Evolutionary conservation across 2,797 vertebrate genomes (phyloP).

Genomic region (Valencia hispanica): DNA sequence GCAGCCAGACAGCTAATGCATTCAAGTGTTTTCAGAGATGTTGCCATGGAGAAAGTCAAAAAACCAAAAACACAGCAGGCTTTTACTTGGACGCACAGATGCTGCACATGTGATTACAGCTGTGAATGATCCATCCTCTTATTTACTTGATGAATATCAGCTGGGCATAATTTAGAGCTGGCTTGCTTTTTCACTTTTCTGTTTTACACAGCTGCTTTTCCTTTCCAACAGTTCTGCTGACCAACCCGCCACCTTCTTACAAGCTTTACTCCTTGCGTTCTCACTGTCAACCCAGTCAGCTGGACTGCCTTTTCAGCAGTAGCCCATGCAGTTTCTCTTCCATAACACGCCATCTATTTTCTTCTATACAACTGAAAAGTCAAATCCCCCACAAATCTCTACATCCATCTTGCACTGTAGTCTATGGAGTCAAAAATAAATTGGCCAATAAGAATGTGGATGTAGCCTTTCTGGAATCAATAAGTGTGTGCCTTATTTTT

Average conservation of each 20-base stretch:
- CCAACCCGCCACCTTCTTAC: neutral
- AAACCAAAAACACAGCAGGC: neutral
- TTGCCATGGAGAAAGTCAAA: neutral
- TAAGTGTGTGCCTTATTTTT: neutral
- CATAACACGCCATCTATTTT: no score
- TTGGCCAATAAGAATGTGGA: neutral
- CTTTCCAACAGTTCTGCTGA: no score
- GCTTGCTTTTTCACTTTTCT: neutral
- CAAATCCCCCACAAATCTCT: no score
- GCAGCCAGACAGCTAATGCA: neutral
- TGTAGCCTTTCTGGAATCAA: neutral
- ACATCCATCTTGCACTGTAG: neutral
- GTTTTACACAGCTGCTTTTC: no score
- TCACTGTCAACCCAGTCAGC: neutral
- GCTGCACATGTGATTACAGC: neutral
- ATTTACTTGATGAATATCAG: neutral
- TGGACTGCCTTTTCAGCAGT: neutral
- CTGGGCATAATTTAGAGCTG: neutral
- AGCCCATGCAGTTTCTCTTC: no score
- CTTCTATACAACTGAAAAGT: no score
- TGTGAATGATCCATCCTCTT: neutral
- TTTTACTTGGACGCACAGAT: neutral
- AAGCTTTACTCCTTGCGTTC: neutral
- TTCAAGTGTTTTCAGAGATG: neutral
- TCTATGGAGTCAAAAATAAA: neutral